Conservation (phyloP, 2,888 invertebrate genomes). For the Lomographa bimaculata region DNA sequence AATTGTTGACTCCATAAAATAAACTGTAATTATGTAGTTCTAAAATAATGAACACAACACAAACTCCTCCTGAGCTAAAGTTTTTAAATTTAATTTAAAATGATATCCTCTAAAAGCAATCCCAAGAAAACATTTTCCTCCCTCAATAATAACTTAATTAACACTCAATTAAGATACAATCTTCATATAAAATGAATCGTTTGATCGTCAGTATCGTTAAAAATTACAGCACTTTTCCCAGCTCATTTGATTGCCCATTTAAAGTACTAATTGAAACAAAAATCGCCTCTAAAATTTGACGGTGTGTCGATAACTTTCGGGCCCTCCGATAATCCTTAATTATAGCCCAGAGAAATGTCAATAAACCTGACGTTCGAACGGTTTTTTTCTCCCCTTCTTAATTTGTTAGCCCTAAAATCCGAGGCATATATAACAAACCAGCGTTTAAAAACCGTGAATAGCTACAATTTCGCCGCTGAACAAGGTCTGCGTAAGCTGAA, state of each 20-base stretch:
- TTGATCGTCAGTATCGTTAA: slow-evolving; percentile 18
- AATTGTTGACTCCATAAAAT: too few relatives aligned
- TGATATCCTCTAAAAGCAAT: too few relatives aligned
- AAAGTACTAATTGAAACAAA: slow-evolving; percentile 60
- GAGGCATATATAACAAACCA: slow-evolving; percentile 57
- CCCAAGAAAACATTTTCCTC: slow-evolving; percentile 11
- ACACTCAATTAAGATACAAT: slow-evolving; percentile 21
- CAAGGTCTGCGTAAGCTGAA: slow-evolving; percentile 50
- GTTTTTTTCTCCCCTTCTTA: slow-evolving; percentile 71
- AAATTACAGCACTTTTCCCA: slow-evolving; percentile 33
- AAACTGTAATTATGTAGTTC: too few relatives aligned
- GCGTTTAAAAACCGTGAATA: slow-evolving; percentile 33
- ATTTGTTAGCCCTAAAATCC: slow-evolving; percentile 79
- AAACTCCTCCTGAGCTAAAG: too few relatives aligned
- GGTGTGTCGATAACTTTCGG: slow-evolving; percentile 62
- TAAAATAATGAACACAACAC: too few relatives aligned
- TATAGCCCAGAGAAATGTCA: slow-evolving; percentile 76
- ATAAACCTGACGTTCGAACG: slow-evolving; percentile 73
- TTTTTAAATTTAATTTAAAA: too few relatives aligned
- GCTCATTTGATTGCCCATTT: slow-evolving; percentile 47
- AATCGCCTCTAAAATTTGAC: slow-evolving; percentile 69
- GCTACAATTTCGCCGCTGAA: slow-evolving; percentile 14
- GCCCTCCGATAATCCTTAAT: slow-evolving; percentile 72
- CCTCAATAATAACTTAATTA: slow-evolving; percentile 22
- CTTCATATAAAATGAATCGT: slow-evolving; percentile 18